Evolutionary conservation across 2,888 invertebrate species (phyloP).

Genomic region (Xylota segnis): DNA sequence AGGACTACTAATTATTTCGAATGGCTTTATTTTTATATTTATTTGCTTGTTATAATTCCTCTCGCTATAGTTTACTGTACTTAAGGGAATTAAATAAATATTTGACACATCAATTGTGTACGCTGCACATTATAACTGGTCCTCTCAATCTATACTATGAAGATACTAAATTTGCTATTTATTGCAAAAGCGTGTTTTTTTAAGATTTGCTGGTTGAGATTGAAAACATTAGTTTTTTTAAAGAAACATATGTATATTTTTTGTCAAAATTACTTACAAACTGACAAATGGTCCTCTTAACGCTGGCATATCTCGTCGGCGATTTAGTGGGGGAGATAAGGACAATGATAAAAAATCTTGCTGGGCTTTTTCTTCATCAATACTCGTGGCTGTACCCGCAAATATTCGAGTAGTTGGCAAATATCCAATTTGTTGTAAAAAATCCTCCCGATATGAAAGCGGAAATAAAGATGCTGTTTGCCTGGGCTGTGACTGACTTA

Average conservation of each 20-base stretch:
- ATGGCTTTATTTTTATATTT: background rate
- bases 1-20: background rate
- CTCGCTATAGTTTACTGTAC: background rate
- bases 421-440: conserved; percentile 84
- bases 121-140: no score
- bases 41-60: background rate
- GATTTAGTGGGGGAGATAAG: conserved; percentile 84
- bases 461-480: conserved; percentile 82
- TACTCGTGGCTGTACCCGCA: conserved; percentile 81
- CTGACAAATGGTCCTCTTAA: conserved; percentile 84
- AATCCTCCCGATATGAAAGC: conserved; percentile 83
- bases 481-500: conserved; percentile 75
- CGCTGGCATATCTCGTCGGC: conserved; percentile 84
- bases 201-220: no score
- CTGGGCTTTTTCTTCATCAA: conserved; percentile 83
- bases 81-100: no score
- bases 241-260: background rate
- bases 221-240: no score
- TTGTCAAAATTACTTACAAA: conserved; percentile 81
- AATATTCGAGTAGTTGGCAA: conserved; percentile 83
- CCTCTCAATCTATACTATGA: background rate
- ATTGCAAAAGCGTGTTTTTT: no score
- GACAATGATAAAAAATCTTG: conserved; percentile 84
- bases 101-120: no score
- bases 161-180: no score